Base-by-base conservation (phyloP, 30 jellyfish, hydroid and myxozoan genomes). In the Sanderia malayensis region DNA sequence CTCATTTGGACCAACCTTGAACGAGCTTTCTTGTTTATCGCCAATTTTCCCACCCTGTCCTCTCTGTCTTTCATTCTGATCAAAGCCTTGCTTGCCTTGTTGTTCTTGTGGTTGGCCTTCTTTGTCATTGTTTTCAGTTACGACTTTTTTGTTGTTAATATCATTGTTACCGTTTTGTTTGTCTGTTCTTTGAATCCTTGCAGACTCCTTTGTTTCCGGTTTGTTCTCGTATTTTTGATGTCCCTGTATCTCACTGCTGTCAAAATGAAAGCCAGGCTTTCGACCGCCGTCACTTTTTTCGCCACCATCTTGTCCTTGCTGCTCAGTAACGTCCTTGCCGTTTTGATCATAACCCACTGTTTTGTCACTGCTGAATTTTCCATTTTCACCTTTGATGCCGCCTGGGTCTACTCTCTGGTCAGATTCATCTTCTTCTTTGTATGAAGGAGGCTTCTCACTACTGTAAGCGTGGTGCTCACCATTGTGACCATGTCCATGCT, bases 401-500 rank as follows among this genome's bases (percentile, higher is more conserved):
- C 73, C 22, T 17, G 73, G 73, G 13, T 23, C 6, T 9, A 25
- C 23, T 26, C 62, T 41, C 24, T 67, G 44, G 24, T 68, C 81
- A 11, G 62, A 18, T 17, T 21, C 71, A 22, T 79, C 76, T 4
- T 22, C 58, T 19, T 52, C 31, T 44, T 49, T 64, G 9, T 60
- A 23, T 46, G 19, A 23, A 17, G 21, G 22, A 58, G 57, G 70
- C n/a, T n/a, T n/a, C n/a, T n/a, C n/a, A n/a, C n/a, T n/a, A n/a
- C n/a, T n/a, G n/a, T n/a, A n/a, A n/a, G n/a, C n/a, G 13, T 49
- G 69, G 0, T 46, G 69, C 3, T 41, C 77, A 2, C 23, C 79
- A 4, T 74, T 68, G 68, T 74, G 68, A 29, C 26, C 63, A 25
- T 73, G 73, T 30, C 31, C 87, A 44, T 75, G 87, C 18, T 31